These are phyloP conservation scores for Polypedilum pembai DNA, from an alignment of 1,140 invertebrate species.

Conservation along the genomic window DNA sequence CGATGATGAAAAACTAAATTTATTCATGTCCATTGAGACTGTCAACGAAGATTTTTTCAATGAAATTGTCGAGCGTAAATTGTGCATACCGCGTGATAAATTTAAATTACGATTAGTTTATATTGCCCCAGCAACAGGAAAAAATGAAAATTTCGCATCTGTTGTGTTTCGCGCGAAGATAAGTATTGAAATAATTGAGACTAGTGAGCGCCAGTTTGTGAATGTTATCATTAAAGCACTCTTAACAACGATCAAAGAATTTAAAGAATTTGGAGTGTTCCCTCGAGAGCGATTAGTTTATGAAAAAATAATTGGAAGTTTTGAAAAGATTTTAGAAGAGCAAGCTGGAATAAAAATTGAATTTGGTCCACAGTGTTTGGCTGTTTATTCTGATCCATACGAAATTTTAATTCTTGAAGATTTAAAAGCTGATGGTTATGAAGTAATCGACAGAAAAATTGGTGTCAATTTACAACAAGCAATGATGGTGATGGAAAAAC, in stretches of 20 bases:
- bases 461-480: slow-evolving; percentile 47
- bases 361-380: background rate
- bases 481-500: slow-evolving; percentile 44
- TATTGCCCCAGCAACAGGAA: background rate
- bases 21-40: background rate
- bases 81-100: background rate
- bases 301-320: slow-evolving; percentile 19
- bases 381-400: slow-evolving; percentile 35
- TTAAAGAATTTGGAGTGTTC: background rate
- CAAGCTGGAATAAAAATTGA: background rate
- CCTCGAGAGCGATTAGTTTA: background rate
- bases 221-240: slow-evolving; percentile 19
- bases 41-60: background rate
- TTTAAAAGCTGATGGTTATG: slow-evolving; percentile 44
- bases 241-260: background rate
- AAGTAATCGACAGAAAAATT: slow-evolving; percentile 44
- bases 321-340: background rate
- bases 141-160: background rate
- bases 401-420: slow-evolving; percentile 46
- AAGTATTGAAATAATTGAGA: background rate
- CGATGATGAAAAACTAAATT: background rate
- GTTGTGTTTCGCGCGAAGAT: background rate
- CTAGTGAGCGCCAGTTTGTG: background rate
- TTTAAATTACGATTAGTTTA: background rate
- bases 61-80: slow-evolving; percentile 7